phyloP scores from a whole-genome alignment of 1,140 invertebrate species.

The Drosophila sulfurigaster region DNA sequence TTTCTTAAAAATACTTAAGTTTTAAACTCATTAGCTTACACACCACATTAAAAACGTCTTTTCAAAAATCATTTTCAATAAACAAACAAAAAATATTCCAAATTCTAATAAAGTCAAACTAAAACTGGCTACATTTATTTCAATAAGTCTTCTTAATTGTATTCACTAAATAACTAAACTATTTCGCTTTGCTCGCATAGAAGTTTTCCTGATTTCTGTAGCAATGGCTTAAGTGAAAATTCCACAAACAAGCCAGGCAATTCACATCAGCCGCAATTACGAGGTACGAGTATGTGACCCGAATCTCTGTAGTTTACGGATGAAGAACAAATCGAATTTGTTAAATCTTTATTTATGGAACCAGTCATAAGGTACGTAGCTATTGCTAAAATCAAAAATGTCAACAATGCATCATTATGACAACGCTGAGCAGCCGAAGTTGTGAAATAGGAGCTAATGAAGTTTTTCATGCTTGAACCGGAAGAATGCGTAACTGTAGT shows the following conservation, averaged over 20 bases:
- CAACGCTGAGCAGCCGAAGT: constrained; percentile 51
- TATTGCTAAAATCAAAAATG: constrained; percentile 48
- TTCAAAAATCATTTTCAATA: constrained; percentile 14
- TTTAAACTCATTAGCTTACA: constrained; percentile 69
- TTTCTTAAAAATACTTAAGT: constrained; percentile 66
- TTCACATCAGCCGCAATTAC: constrained; percentile 49
- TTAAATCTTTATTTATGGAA: constrained; percentile 37
- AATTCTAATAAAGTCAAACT: constrained; percentile 38
- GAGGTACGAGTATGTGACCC: constrained; percentile 49
- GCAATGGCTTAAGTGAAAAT: constrained; percentile 36
- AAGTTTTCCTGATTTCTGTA: constrained; percentile 16
- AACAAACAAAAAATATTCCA: constrained; percentile 30
- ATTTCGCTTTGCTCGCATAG: constrained; percentile 38
- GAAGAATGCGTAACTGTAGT: constrained; percentile 78
- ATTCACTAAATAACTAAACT: constrained; percentile 55
- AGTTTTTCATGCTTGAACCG: constrained; percentile 74
- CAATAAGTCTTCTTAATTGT: constrained; percentile 30
- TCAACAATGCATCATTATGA: constrained; percentile 45
- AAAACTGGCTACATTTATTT: constrained; percentile 29
- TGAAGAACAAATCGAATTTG: constrained; percentile 31
- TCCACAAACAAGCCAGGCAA: constrained; percentile 51
- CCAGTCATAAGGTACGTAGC: constrained; percentile 30
- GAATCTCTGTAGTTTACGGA: constrained; percentile 36
- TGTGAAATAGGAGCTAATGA: constrained; percentile 75
- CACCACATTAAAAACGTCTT: constrained; percentile 48